Evolutionary conservation across 2,113 vertebrate species (phyloP), one percentile per base, ranked within the genome.

Genomic region (Euleptes europaea): DNA sequence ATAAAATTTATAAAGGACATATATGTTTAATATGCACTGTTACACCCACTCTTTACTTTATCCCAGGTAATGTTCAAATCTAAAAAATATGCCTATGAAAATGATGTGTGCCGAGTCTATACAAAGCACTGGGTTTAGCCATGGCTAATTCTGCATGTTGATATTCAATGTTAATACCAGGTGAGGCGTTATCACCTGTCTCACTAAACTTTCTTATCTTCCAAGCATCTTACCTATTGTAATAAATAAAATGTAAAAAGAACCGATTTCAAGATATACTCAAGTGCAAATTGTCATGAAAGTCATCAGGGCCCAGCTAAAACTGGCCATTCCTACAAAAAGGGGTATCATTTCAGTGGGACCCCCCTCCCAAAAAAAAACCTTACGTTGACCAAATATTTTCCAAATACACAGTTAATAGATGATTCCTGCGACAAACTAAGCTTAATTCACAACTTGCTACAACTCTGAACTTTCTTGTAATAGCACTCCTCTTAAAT

Each of bases 1-100:
- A 17, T 89, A 85, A 91, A 91, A 91, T 81, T 57, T 82, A 71
- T 35, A 85, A 47, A 73, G 88, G 44, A 82, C 40, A 28, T 26
- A 89, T 91, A 17, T 13, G 86, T 79, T 83, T 90, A 80, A 54
- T 70, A 82, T 79, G 51, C 91, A 83, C 65, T 88, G 78, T 49
- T 77, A 87, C 33, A 87, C 83, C 84, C 60, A 77, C 69, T 81
- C 66, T 94, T 90, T 90, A 83, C 74, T 57, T 85, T 35, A 57
- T 84, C 70, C 35, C 73, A 83, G 81, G 73, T 82, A 0, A 0
- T 54, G 72, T 0, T 47, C 49, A 35, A 8, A n/a, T 80, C 54
- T 60, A 65, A 19, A 15, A 8, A 4, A 44, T 80, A 79, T 87
- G 28, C 42, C 63, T 5, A 82, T 85, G 81, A 60, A 38, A 23